A percentile compares a stretch with the other conserved stretches of the same genome.
These are phyloP conservation scores for Strigops habroptila DNA, from an alignment of 2,113 vertebrate species.

Conservation along the genomic window DNA sequence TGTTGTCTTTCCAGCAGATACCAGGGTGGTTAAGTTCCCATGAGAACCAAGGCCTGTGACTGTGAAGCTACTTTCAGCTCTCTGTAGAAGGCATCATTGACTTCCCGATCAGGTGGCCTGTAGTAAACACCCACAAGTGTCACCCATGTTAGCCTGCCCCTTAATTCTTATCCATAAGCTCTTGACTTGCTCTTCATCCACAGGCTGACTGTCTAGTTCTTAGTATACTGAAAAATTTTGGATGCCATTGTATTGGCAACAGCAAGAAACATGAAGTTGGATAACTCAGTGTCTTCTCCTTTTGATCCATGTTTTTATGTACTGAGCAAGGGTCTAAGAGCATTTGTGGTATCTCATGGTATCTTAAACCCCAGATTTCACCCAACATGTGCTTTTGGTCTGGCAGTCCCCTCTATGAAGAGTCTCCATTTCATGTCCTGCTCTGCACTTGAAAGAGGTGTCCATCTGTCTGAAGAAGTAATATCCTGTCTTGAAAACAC, in stretches of 20 bases:
- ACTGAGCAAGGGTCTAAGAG: not conserved
- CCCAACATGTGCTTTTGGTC: not conserved
- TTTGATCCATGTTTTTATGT: not conserved
- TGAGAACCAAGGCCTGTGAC: not conserved
- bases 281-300: not conserved
- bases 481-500: not conserved
- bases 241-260: not conserved
- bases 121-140: not conserved
- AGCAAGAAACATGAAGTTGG: not conserved
- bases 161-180: not conserved
- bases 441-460: not conserved
- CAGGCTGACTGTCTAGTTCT: not conserved
- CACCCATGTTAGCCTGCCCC: not conserved
- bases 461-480: not conserved
- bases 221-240: not conserved
- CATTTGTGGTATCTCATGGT: accelerated
- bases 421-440: not conserved
- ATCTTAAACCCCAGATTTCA: not conserved
- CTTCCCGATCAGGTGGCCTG: not conserved
- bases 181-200: not conserved
- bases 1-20: not conserved
- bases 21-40: not conserved
- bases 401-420: not conserved
- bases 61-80: not conserved
- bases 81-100: not conserved